phyloP scores from a whole-genome alignment of 1,140 invertebrate genomes.

The Philotrypesis tridentata region DNA sequence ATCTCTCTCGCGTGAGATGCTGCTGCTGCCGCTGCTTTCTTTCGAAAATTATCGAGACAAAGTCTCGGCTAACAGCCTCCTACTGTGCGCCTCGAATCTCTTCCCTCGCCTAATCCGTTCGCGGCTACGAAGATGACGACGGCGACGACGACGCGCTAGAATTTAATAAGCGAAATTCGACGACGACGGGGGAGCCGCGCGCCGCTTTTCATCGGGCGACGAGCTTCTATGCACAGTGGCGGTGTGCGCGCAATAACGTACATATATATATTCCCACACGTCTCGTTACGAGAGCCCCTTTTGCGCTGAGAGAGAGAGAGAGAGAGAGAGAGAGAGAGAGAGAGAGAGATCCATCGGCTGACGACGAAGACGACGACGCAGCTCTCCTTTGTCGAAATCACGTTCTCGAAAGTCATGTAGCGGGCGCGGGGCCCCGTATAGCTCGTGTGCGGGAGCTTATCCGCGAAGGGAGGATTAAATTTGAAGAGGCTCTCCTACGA shows the following conservation, averaged over 20 bases:
- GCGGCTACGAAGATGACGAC: no score
- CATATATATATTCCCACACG: neutral
- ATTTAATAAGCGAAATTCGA: neutral
- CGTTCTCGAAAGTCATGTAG: slow-evolving; percentile 29
- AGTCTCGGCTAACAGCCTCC: no score
- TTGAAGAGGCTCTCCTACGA: slow-evolving; percentile 2
- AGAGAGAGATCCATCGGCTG: neutral
- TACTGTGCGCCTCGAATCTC: no score
- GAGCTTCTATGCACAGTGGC: neutral
- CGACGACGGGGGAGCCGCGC: no score
- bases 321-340: no score
- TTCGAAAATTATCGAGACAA: no score
- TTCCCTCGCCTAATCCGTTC: no score
- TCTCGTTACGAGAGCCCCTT: slow-evolving; percentile 23
- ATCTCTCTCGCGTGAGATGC: no score
- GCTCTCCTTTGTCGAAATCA: slow-evolving; percentile 28
- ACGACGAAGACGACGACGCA: no score
- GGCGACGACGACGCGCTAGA: neutral
- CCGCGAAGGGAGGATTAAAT: slow-evolving; percentile 14
- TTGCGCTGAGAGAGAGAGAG: no score
- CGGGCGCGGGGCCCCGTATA: neutral
- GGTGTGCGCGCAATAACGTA: no score
- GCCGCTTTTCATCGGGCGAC: neutral
- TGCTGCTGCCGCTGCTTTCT: neutral
- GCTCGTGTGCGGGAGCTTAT: neutral